These are phyloP conservation scores for Candidula unifasciata DNA, from an alignment of 2,888 invertebrate species.

Conservation along the genomic window DNA sequence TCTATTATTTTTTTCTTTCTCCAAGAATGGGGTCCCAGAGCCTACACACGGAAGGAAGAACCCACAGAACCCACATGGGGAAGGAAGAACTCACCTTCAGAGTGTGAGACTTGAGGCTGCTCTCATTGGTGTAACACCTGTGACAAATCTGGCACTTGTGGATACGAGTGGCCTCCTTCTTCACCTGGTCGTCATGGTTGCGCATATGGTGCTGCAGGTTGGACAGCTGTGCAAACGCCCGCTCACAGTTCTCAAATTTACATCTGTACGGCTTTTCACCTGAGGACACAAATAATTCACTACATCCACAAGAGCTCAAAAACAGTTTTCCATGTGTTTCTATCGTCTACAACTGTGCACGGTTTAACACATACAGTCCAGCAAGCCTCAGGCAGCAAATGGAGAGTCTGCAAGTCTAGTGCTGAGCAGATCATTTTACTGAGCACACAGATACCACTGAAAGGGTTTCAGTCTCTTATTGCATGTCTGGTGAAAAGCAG, in stretches of 20 bases:
- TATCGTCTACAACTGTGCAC: neutral
- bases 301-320: no score
- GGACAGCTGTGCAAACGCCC: constrained; percentile 96
- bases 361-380: neutral
- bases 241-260: constrained; percentile 93
- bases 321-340: no score
- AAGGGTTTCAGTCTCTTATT: no score
- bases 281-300: constrained; percentile 78
- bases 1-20: no score
- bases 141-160: constrained; percentile 98
- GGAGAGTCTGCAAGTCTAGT: neutral
- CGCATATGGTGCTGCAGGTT: constrained; percentile 96
- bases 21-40: no score
- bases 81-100: constrained; percentile 93
- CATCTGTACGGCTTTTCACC: constrained; percentile 98
- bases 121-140: constrained; percentile 96
- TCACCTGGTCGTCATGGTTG: constrained; percentile 96
- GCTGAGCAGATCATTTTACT: no score
- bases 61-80: no score
- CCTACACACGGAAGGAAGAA: no score
- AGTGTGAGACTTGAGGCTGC: constrained; percentile 95
- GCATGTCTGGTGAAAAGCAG: no score
- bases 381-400: neutral
- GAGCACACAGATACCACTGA: no score
- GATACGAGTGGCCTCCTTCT: constrained; percentile 85